Percentiles rank a stretch among this genome's conserved stretches.
Conservation (phyloP, 2,797 vertebrate genomes). For the Betta splendens region DNA sequence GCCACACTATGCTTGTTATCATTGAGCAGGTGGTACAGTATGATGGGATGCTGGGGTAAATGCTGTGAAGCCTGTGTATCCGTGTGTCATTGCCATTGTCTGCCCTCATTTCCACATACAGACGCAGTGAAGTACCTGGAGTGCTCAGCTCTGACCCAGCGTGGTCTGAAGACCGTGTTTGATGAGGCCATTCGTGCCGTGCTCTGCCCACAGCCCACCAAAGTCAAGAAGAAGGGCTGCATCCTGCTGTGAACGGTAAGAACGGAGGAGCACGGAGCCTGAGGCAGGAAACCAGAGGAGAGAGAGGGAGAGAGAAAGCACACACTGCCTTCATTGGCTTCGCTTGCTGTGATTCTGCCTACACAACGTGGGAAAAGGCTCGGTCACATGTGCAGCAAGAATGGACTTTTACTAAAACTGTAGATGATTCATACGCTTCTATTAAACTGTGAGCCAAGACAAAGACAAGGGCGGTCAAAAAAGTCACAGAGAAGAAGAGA, state of each 20-base stretch:
- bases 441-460: background rate
- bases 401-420: background rate
- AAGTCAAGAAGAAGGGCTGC: conserved; percentile 85
- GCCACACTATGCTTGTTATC: no score
- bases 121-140: conserved; percentile 89
- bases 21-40: no score
- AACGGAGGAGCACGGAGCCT: background rate
- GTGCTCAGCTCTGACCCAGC: conserved; percentile 91
- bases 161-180: conserved; percentile 92
- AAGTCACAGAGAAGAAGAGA: conserved; percentile 5
- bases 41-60: no score
- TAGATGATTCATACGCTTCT: background rate
- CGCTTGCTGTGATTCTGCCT: no score
- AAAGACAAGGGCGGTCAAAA: background rate
- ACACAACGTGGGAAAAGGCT: background rate
- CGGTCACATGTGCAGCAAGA: background rate
- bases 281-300: background rate
- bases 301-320: background rate
- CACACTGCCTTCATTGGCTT: background rate
- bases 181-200: conserved; percentile 93
- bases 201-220: conserved; percentile 88
- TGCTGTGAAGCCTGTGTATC: background rate
- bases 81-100: background rate
- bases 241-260: conserved; percentile 81
- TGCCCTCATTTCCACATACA: conserved; percentile 1